Conservation (phyloP, 2,113 vertebrate genomes). For the Vimba vimba region DNA sequence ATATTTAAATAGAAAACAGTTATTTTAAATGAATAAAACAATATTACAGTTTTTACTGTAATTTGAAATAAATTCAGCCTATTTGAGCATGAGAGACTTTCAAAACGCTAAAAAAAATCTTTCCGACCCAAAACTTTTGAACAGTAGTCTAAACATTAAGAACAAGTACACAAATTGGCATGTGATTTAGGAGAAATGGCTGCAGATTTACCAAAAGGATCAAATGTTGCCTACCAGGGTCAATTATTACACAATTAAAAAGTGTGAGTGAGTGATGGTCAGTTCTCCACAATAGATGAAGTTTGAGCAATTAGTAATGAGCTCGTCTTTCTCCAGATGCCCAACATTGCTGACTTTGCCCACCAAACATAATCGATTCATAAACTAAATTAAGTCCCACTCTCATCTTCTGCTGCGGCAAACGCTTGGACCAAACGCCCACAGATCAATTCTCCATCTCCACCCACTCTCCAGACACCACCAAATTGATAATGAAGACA, state of each 20-base stretch:
- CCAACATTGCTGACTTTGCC: slow-evolving; percentile 9
- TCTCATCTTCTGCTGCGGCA: slow-evolving; percentile 26
- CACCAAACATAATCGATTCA: slow-evolving; percentile 23
- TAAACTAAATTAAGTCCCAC: slow-evolving; percentile 28
- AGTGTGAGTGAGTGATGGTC: neutral
- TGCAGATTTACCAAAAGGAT: neutral
- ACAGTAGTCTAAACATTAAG: neutral
- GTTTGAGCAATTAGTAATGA: slow-evolving; percentile 1
- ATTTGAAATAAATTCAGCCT: neutral
- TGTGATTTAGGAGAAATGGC: neutral
- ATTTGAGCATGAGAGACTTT: neutral
- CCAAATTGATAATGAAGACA: slow-evolving; percentile 60
- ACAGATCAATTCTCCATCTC: slow-evolving; percentile 44
- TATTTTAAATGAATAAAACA: no score
- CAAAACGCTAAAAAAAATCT: neutral
- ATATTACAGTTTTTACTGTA: neutral
- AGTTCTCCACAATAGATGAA: neutral
- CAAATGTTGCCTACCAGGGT: neutral
- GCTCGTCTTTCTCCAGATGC: slow-evolving; percentile 22
- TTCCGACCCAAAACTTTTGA: neutral
- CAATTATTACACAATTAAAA: neutral
- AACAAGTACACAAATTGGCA: neutral
- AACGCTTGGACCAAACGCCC: slow-evolving; percentile 42
- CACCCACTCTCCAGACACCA: slow-evolving; percentile 36
- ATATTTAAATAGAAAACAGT: no score